Conservation (phyloP, 2,888 invertebrate genomes). For the Salpingus planirostris region DNA sequence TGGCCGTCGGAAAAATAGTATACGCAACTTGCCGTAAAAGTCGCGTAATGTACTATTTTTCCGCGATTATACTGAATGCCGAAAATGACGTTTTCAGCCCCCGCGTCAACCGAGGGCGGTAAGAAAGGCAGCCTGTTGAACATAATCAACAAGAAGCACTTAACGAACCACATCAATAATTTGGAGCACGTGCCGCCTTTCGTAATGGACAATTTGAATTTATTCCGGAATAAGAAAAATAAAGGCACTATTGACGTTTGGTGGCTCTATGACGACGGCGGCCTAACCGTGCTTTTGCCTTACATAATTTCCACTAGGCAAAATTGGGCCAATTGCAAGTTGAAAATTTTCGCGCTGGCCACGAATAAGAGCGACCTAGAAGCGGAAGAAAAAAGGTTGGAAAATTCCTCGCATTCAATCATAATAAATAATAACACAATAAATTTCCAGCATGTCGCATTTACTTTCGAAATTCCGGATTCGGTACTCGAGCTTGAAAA, state of each 20-base stretch:
- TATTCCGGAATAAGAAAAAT: conserved; percentile 70
- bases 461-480: conserved; percentile 89
- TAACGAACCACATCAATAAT: too few relatives aligned
- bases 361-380: conserved; percentile 70
- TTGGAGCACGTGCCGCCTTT: too few relatives aligned
- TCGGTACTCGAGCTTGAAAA: conserved; percentile 82
- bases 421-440: too few relatives aligned
- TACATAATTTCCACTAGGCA: conserved; percentile 76
- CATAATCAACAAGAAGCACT: too few relatives aligned
- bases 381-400: conserved; percentile 77
- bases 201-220: conserved; percentile 58
- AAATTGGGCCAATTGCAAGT: conserved; percentile 67
- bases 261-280: conserved; percentile 95
- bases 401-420: too few relatives aligned
- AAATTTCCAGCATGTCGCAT: conserved; percentile 74
- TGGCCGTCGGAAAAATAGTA: too few relatives aligned
- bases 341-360: conserved; percentile 75
- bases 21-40: too few relatives aligned
- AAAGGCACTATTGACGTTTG: conserved; percentile 85
- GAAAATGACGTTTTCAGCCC: too few relatives aligned
- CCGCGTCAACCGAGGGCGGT: conserved; percentile 6
- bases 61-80: too few relatives aligned
- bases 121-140: conserved; percentile 8
- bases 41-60: too few relatives aligned
- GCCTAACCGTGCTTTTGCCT: conserved; percentile 74